Base-by-base conservation (phyloP, 2,797 vertebrate species). In the Heteromormyrus szaboi region DNA sequence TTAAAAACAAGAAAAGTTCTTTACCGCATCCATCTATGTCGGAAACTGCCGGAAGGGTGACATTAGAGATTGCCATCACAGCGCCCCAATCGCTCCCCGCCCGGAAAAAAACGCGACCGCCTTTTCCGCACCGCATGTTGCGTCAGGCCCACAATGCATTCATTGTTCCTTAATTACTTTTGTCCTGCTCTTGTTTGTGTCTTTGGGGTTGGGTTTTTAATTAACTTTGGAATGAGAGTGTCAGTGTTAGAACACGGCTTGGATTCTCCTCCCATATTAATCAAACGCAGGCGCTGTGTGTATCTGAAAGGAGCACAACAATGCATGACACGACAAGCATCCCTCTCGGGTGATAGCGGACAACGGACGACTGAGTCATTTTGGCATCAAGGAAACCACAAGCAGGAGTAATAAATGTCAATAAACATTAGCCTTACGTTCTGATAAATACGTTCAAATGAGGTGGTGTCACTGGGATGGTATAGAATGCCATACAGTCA, bases 1-100 rank as follows among this genome's bases (percentile, higher is more conserved):
- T 50, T 83, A 86, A 53, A 56, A 87, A 88, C 88, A 92, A 92
- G 89, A 91, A 91, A 89, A 88, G 84, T 91, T 90, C 86, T 92
- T 94, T 92, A 93, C 92, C 90, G n/a, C 91, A 90, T 92, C 90
- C 90, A 89, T 92, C 91, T 90, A 91, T 87, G 91, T 90, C 88
- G 51, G 93, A 93, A 56, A 91, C 92, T 91, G 91, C 89, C 88
- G 89, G 88, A 88, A 89, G 81, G 89, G 89, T 41, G 90, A 92
- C 89, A 91, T 90, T 90, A 92, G 19, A 90, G 65, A 88, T 62
- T 37, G 84, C 89, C 59, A 93, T 90, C 86, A 89, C 89, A 88
- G 87, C 90, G 56, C 62, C 50, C 72, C 51, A 59, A 87, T 53
- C 2, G 81, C 62, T 72, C 81, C 81, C 29, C 65, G 9, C 86